Evolutionary conservation across 2,888 invertebrate species (phyloP).

Genomic region (Dione vanillae): DNA sequence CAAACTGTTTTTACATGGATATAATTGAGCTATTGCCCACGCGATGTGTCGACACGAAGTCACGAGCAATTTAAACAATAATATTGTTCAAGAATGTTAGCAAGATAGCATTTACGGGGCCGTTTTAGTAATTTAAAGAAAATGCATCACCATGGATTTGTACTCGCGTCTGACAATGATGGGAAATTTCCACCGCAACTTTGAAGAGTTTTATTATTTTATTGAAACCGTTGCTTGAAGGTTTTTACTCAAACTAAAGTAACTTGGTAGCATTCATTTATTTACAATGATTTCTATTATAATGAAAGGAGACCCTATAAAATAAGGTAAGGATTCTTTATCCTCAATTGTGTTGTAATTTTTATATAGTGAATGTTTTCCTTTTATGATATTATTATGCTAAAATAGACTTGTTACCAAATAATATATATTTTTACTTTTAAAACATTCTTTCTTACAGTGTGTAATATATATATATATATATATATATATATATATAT

Average conservation of each 20-base stretch:
- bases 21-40: constrained; percentile 66
- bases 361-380: not conserved
- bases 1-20: constrained; percentile 61
- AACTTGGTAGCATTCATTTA: constrained; percentile 4
- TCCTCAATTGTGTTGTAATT: constrained; percentile 10
- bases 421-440: not conserved
- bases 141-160: constrained; percentile 4
- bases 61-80: constrained; percentile 36
- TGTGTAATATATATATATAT: not conserved
- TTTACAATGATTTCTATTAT: not conserved
- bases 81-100: constrained; percentile 22
- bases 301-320: constrained; percentile 3
- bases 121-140: constrained; percentile 29
- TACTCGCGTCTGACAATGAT: constrained; percentile 18
- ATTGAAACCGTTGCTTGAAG: not conserved
- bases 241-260: not conserved
- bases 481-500: too few relatives aligned
- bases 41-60: constrained; percentile 59
- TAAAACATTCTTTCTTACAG: not conserved
- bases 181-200: constrained; percentile 24
- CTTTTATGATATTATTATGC: not conserved
- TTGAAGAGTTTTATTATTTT: constrained; percentile 4
- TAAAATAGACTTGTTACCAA: not conserved
- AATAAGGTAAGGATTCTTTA: constrained; percentile 18
- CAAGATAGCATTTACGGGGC: constrained; percentile 1